Percentiles rank a stretch among this genome's conserved stretches.
Conservation (phyloP, 2,113 vertebrate genomes). For the Sciurus niger region DNA sequence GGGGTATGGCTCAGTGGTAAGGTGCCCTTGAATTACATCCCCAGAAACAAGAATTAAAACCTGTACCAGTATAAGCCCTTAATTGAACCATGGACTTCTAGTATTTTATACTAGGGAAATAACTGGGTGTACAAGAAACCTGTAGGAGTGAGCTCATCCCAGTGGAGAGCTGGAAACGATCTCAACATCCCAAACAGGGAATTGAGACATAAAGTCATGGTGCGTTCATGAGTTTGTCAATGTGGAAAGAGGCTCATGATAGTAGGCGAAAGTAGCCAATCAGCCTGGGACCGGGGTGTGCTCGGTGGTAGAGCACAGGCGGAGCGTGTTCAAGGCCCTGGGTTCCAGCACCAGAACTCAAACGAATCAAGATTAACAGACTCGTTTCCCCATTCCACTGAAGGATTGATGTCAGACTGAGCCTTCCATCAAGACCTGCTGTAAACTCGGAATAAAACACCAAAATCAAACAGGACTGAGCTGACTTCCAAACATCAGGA, state of each 20-base stretch:
- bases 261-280: background rate
- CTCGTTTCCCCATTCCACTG: background rate
- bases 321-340: background rate
- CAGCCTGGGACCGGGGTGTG: background rate
- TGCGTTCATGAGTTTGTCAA: background rate
- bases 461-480: background rate
- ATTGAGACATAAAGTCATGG: background rate
- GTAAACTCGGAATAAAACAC: background rate
- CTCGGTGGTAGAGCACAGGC: no score
- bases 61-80: background rate
- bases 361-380: background rate
- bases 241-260: background rate
- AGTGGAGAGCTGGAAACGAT: background rate
- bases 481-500: background rate
- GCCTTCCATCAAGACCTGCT: background rate
- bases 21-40: no score
- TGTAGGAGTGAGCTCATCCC: background rate
- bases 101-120: conserved; percentile 55
- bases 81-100: conserved; percentile 37
- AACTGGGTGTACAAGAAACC: background rate
- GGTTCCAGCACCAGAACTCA: background rate
- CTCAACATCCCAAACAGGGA: background rate
- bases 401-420: background rate
- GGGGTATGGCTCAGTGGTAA: no score
- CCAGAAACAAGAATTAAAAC: background rate